A percentile compares a stretch with the other conserved stretches of the same genome.
phyloP scores from a whole-genome alignment of 2,888 invertebrate genomes.

The Perithous albicinctus region DNA sequence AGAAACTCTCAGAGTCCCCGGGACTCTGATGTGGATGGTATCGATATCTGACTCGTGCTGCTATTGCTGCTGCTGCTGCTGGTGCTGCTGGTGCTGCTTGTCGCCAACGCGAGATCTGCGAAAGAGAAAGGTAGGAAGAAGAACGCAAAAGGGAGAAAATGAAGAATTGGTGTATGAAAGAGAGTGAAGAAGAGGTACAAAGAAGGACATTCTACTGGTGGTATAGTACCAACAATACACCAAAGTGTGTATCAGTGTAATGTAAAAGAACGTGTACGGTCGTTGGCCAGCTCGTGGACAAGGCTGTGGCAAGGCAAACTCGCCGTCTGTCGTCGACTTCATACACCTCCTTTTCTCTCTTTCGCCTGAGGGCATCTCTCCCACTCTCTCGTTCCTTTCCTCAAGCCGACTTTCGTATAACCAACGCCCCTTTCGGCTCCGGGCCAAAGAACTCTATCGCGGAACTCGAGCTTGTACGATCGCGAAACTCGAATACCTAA shows the following conservation, averaged over 20 bases:
- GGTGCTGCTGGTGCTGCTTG: no score
- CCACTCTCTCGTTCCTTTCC: constrained; percentile 44
- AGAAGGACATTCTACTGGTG: constrained; percentile 16
- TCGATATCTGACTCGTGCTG: constrained; percentile 25
- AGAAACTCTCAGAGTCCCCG: constrained; percentile 48
- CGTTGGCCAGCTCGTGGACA: constrained; percentile 77
- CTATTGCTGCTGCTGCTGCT: no score
- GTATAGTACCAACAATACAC: constrained; percentile 65
- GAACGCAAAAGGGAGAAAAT: constrained; percentile 15
- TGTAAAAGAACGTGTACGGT: constrained; percentile 71
- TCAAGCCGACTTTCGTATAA: constrained; percentile 41
- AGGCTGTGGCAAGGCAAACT: constrained; percentile 79
- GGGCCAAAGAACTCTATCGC: constrained; percentile 67
- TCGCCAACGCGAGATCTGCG: constrained; percentile 14
- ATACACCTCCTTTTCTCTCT: constrained; percentile 35
- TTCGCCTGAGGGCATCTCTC: neutral
- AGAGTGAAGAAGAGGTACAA: constrained; percentile 38
- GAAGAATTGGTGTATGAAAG: constrained; percentile 30
- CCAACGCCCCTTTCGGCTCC: constrained; percentile 61
- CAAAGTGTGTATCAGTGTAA: constrained; percentile 55
- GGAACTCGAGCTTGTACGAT: constrained; percentile 44
- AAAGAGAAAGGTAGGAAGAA: constrained; percentile 28
- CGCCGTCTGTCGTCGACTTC: constrained; percentile 49
- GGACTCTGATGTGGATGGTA: constrained; percentile 26
- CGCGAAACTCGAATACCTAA: constrained; percentile 22